A percentile compares a stretch with the other conserved stretches of the same genome.
These are phyloP conservation scores for Dissostichus mawsoni DNA, from an alignment of 2,113 vertebrate species.

Conservation along the genomic window DNA sequence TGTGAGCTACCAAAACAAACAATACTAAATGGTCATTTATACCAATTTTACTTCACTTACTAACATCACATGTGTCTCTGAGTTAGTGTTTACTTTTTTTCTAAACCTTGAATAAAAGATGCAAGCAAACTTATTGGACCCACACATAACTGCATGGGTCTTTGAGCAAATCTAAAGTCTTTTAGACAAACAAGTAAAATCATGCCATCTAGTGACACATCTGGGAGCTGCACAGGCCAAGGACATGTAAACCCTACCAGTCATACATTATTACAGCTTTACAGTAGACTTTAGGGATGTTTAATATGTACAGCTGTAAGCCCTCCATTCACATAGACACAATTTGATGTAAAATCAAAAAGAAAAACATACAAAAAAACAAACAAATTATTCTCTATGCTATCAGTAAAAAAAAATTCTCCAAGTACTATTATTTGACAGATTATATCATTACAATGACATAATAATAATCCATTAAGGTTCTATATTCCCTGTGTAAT, in stretches of 20 bases:
- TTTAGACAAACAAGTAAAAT: background rate
- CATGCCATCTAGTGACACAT: slow-evolving; percentile 14
- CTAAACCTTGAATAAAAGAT: background rate
- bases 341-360: background rate
- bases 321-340: background rate
- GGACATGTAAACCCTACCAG: background rate
- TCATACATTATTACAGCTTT: background rate
- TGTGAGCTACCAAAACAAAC: background rate
- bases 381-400: background rate
- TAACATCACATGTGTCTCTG: background rate
- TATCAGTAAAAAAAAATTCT: no score
- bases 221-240: background rate
- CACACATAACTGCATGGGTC: background rate
- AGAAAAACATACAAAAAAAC: background rate
- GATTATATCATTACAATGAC: background rate
- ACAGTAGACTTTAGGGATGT: background rate
- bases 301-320: background rate
- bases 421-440: background rate
- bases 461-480: background rate
- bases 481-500: background rate
- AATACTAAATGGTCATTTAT: background rate
- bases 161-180: background rate
- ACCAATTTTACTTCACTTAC: background rate
- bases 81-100: background rate
- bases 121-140: background rate